A percentile compares a stretch with the other conserved stretches of the same genome.
Evolutionary conservation across 2,888 invertebrate species (phyloP).

Genomic region (Anthophora plumipes): DNA sequence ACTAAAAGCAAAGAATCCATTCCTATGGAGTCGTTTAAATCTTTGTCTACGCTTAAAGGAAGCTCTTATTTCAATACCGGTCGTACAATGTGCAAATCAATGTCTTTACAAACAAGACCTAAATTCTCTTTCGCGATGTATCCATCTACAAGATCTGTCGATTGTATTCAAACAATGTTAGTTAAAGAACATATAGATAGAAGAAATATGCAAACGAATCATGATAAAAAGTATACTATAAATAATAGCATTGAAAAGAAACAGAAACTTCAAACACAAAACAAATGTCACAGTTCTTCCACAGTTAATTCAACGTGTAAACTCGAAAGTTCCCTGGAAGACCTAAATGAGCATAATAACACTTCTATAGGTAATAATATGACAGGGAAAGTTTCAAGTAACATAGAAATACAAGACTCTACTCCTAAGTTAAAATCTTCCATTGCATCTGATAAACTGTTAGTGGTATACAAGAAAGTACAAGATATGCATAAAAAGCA

Average conservation of each 20-base stretch:
- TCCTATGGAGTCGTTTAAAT: conserved; percentile 42
- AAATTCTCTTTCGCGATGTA: conserved; percentile 49
- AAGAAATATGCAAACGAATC: conserved; percentile 35
- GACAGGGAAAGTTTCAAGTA: not conserved
- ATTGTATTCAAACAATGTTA: conserved; percentile 77
- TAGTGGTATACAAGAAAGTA: conserved; percentile 83
- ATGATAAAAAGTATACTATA: conserved; percentile 36
- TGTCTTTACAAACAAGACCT: conserved; percentile 56
- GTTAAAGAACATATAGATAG: conserved; percentile 64
- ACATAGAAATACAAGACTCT: conserved; percentile 26
- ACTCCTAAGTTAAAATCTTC: conserved; percentile 71
- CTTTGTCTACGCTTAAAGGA: not conserved
- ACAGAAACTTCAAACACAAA: conserved; percentile 33
- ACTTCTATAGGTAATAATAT: not conserved
- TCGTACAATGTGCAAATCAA: conserved; percentile 59
- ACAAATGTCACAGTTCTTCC: conserved; percentile 57
- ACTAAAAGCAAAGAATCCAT: conserved; percentile 59
- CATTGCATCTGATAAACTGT: conserved; percentile 78
- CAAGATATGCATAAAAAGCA: conserved; percentile 88
- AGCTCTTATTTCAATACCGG: conserved; percentile 64
- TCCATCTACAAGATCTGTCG: conserved; percentile 75
- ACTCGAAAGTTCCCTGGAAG: conserved; percentile 72
- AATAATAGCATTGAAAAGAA: conserved; percentile 13
- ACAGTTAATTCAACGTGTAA: conserved; percentile 67
- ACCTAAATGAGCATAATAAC: conserved; percentile 48